Conservation (phyloP, 2,797 vertebrate species). For the Macropus fuliginosus region DNA sequence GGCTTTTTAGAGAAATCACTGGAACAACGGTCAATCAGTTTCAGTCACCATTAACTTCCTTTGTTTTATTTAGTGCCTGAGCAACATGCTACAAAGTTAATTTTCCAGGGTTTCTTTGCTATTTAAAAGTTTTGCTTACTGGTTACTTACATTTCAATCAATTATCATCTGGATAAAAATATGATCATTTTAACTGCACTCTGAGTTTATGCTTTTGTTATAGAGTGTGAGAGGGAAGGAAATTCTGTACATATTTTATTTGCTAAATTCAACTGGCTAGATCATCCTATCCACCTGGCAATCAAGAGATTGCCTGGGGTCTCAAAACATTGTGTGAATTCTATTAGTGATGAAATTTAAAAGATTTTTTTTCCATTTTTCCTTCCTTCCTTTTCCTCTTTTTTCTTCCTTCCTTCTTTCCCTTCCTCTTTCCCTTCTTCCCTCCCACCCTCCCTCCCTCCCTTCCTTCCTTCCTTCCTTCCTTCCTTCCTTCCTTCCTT, state of each 20-base stretch:
- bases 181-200: background rate
- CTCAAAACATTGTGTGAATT: background rate
- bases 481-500: too few species aligned
- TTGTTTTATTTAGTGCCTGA: background rate
- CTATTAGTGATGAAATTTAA: background rate
- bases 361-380: background rate
- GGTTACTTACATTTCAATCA: background rate
- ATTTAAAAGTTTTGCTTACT: background rate
- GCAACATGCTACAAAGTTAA: background rate
- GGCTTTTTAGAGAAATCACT: background rate
- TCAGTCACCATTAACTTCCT: background rate
- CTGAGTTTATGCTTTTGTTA: background rate
- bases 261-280: background rate
- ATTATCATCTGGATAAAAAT: background rate
- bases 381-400: background rate
- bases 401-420: background rate
- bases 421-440: background rate
- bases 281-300: background rate
- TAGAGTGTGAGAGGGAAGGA: background rate
- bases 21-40: background rate
- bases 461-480: too few species aligned
- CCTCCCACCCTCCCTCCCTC: too few species aligned
- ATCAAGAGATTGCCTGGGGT: background rate
- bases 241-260: background rate
- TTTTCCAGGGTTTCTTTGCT: background rate